A percentile compares a stretch with the other conserved stretches of the same genome.
These are phyloP conservation scores for Strix aluco DNA, from an alignment of 2,113 vertebrate genomes.

Conservation along the genomic window DNA sequence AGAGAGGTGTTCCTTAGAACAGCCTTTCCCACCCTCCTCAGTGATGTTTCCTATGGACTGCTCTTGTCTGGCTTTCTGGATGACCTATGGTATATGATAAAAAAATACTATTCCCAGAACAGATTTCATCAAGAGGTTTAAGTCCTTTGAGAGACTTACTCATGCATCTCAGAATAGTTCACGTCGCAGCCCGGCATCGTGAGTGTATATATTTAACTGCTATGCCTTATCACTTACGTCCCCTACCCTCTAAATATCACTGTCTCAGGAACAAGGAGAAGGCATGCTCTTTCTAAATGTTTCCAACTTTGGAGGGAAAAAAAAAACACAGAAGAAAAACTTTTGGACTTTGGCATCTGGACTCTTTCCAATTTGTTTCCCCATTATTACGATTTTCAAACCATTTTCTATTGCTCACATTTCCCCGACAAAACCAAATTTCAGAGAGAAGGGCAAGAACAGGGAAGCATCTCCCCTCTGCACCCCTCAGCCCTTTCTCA, in stretches of 20 bases:
- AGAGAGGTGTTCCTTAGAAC: not conserved
- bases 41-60: not conserved
- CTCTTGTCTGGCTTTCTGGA: not conserved
- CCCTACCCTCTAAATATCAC: not conserved
- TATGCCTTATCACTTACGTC: not conserved
- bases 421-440: not conserved
- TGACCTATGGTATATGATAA: not conserved
- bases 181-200: not conserved
- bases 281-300: not conserved
- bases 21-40: not conserved
- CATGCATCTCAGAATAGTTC: not conserved
- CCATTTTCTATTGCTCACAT: rapidly evolving
- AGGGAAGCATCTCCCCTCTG: not conserved
- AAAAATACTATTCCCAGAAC: not conserved
- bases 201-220: not conserved
- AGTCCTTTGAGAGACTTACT: not conserved
- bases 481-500: not conserved
- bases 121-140: not conserved
- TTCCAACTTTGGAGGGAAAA: not conserved
- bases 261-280: not conserved
- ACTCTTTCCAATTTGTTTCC: not conserved
- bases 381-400: not conserved
- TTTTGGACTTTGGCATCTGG: not conserved
- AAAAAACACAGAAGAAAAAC: not conserved
- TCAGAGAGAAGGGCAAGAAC: not conserved